Conservation (phyloP, 2,113 vertebrate genomes). For the Urocynchramus pylzowi region DNA sequence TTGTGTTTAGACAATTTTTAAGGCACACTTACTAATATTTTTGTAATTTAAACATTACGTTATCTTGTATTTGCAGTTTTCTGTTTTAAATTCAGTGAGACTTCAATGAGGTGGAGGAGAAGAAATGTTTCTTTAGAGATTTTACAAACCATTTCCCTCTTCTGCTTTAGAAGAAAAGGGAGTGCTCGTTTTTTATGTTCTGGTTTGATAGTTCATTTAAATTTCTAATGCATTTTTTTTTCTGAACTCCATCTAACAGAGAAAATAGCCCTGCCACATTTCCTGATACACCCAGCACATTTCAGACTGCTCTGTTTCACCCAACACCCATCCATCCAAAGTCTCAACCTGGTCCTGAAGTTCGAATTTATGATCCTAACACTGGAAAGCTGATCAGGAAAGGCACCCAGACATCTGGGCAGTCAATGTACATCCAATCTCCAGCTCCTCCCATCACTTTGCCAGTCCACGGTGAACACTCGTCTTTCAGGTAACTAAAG, state of each 20-base stretch:
- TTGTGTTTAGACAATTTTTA: not conserved
- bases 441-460: constrained; percentile 71
- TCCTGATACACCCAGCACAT: constrained; percentile 73
- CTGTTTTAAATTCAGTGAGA: not conserved
- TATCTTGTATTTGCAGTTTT: not conserved
- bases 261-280: constrained; percentile 84
- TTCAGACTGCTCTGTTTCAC: constrained; percentile 79
- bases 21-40: not conserved
- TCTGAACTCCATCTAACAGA: constrained; percentile 62
- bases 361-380: constrained; percentile 86
- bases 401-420: constrained; percentile 61
- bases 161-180: not conserved
- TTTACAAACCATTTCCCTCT: not conserved
- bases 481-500: constrained; percentile 85
- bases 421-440: constrained; percentile 72
- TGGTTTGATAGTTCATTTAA: not conserved
- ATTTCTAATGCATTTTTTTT: not conserved
- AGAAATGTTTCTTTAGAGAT: not conserved
- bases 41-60: not conserved
- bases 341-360: constrained; percentile 74
- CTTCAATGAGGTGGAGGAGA: not conserved
- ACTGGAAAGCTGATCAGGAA: constrained; percentile 94
- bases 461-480: constrained; percentile 76
- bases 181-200: fast-evolving
- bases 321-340: constrained; percentile 81